Evolutionary conservation across 2,113 vertebrate genomes (phyloP), one percentile per base, ranked within the genome.

Genomic region (Prochilodus magdalenae): DNA sequence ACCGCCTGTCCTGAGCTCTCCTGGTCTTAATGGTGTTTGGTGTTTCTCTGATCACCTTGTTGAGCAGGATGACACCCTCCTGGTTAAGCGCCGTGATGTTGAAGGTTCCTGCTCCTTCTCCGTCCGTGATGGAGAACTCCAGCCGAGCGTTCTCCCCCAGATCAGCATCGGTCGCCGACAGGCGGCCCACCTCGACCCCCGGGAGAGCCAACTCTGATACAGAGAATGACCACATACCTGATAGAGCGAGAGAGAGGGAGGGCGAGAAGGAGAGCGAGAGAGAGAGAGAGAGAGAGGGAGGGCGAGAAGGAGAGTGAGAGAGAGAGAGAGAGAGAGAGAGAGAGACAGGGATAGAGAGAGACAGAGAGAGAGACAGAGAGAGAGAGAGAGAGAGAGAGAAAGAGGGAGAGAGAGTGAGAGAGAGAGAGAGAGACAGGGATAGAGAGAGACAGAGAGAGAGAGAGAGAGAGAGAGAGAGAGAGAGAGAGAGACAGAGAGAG

Each of bases 121-220:
- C 85, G 1, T 96, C 96, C 80, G 95, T 78, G 85, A 97, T 95
- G 77, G 90, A 92, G 73, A 96, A 97, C 6, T 95, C 94, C 91
- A 96, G 93, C 85, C 89, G 89, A n/a, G 96, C 96, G 0, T 97
- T 97, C 55, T 96, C 94, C 30, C 95, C 94, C 82, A 95, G 91
- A 73, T 97, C 96, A 0, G 95, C 94, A 77, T 97, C 96, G 7
- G 94, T 90, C 36, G 96, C 96, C 0, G 93, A 92, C 65, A 97
- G 87, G 3, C 95, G 94, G 53, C 96, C 96, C 86, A 97, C 95
- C 55, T 96, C 92, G 55, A 94, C 95, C 30, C 96, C 96, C 0
- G 95, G 96, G 1, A 93, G 91, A 0, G 94, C 95, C 0, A 96
- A 91, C 90, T 97, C 96, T 16, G 95, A 94, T 67, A 97, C 94